phyloP scores from a whole-genome alignment of 1,140 invertebrate species.

The Drosophila malerkotliana region DNA sequence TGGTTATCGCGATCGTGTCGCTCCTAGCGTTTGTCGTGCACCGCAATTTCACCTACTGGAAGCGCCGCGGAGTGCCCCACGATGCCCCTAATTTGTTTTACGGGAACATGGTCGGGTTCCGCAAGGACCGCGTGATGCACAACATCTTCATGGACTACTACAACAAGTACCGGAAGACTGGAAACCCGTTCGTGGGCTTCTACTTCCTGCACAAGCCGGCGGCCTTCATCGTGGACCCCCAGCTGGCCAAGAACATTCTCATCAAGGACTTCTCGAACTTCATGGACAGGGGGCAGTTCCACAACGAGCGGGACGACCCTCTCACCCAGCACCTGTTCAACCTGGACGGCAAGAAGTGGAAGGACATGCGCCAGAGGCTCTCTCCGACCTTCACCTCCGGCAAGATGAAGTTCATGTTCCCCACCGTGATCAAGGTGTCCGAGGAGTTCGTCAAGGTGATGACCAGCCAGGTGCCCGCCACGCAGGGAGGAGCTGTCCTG shows the following conservation, averaged over 20 bases:
- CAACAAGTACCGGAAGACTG: slow-evolving; percentile 60
- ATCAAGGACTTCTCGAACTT: slow-evolving; percentile 86
- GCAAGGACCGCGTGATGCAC: slow-evolving; percentile 30
- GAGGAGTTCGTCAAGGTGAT: slow-evolving; percentile 58
- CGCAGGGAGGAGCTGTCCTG: slow-evolving; percentile 61
- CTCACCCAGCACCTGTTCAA: slow-evolving; percentile 73
- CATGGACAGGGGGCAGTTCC: slow-evolving; percentile 84
- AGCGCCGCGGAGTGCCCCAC: slow-evolving; percentile 80
- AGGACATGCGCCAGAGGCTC: slow-evolving; percentile 83
- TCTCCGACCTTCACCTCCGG: slow-evolving; percentile 85
- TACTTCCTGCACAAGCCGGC: slow-evolving; percentile 46
- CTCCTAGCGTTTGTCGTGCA: slow-evolving; percentile 46
- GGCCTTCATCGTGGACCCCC: slow-evolving; percentile 52
- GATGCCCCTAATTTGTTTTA: slow-evolving; percentile 72
- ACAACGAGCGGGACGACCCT: slow-evolving; percentile 82
- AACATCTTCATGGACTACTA: slow-evolving; percentile 40
- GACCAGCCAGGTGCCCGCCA: slow-evolving; percentile 52
- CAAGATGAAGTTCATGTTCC: slow-evolving; percentile 86
- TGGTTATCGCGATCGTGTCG: slow-evolving; percentile 45
- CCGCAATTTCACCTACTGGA: slow-evolving; percentile 81
- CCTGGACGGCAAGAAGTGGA: slow-evolving; percentile 84
- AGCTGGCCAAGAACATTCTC: slow-evolving; percentile 85
- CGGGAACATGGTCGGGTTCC: slow-evolving; percentile 76
- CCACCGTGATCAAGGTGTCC: slow-evolving; percentile 75
- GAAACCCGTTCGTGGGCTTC: slow-evolving; percentile 65